A percentile compares a stretch with the other conserved stretches of the same genome.
Conservation (phyloP, 2,113 vertebrate genomes). For the Sisor rabdophorus region DNA sequence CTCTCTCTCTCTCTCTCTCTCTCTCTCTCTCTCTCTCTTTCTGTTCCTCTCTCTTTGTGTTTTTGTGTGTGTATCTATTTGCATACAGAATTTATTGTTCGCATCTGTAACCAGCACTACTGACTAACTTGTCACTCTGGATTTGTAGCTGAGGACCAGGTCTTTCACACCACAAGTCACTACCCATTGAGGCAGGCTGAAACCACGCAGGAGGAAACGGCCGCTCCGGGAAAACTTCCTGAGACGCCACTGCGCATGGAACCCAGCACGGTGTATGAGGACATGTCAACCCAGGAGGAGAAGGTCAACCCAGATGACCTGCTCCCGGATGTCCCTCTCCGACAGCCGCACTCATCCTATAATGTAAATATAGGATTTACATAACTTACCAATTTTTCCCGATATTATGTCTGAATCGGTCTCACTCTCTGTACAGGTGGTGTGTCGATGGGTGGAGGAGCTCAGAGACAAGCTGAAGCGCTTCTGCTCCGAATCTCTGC, state of each 20-base stretch:
- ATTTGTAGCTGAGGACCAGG: slow-evolving; percentile 63
- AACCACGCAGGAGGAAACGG: slow-evolving; percentile 84
- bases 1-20: no score
- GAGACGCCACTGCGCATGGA: slow-evolving; percentile 88
- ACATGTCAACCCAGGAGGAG: slow-evolving; percentile 73
- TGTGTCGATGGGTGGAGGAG: slow-evolving; percentile 87
- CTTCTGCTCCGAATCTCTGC: slow-evolving; percentile 80
- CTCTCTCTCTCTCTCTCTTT: no score
- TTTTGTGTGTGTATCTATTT: no score
- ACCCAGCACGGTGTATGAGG: slow-evolving; percentile 64
- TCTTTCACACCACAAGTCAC: slow-evolving; percentile 86
- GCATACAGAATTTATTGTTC: not conserved
- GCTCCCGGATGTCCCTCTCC: slow-evolving; percentile 79
- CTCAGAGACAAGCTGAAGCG: slow-evolving; percentile 74
- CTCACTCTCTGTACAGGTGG: slow-evolving; percentile 68
- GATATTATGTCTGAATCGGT: not conserved
- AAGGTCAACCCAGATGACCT: slow-evolving; percentile 65
- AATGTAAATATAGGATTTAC: slow-evolving; percentile 81
- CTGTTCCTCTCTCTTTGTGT: no score
- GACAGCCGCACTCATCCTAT: slow-evolving; percentile 82
- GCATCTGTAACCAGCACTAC: not conserved
- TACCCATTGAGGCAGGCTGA: slow-evolving; percentile 78
- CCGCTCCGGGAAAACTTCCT: slow-evolving; percentile 85
- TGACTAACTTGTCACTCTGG: not conserved
- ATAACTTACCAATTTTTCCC: no score